These are phyloP conservation scores for Coregonus clupeaformis DNA, from an alignment of 2,113 vertebrate genomes.

Conservation along the genomic window DNA sequence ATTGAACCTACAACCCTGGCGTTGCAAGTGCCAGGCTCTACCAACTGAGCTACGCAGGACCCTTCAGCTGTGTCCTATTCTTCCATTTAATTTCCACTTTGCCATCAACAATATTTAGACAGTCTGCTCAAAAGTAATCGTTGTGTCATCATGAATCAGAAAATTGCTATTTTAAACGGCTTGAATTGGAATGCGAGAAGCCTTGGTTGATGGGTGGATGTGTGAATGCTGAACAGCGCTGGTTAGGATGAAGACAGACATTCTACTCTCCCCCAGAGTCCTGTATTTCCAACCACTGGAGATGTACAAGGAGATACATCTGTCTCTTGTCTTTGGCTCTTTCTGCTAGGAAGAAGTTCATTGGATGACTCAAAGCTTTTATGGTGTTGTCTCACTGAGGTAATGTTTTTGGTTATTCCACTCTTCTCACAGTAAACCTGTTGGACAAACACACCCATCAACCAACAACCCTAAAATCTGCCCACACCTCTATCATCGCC, in stretches of 20 bases:
- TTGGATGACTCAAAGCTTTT: conserved; percentile 31
- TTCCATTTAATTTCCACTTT: conserved; percentile 28
- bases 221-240: not conserved
- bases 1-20: too few relatives aligned
- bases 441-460: too few relatives aligned
- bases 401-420: not conserved
- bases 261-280: conserved; percentile 13
- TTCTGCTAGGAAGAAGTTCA: conserved; percentile 7
- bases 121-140: conserved; percentile 3
- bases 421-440: too few relatives aligned
- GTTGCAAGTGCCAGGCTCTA: too few relatives aligned
- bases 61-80: conserved; percentile 24
- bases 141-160: conserved; percentile 37
- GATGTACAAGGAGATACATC: conserved; percentile 32
- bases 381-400: not conserved
- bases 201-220: too few relatives aligned
- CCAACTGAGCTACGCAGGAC: too few relatives aligned
- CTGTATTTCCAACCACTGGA: conserved; percentile 26
- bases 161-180: conserved; percentile 11
- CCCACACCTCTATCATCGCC: not conserved
- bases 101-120: conserved; percentile 54
- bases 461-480: too few relatives aligned
- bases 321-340: conserved; percentile 36
- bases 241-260: conserved; percentile 10
- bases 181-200: too few relatives aligned